Base-by-base conservation (phyloP, 2,888 invertebrate genomes). In the Torymus aiolomorphi region DNA sequence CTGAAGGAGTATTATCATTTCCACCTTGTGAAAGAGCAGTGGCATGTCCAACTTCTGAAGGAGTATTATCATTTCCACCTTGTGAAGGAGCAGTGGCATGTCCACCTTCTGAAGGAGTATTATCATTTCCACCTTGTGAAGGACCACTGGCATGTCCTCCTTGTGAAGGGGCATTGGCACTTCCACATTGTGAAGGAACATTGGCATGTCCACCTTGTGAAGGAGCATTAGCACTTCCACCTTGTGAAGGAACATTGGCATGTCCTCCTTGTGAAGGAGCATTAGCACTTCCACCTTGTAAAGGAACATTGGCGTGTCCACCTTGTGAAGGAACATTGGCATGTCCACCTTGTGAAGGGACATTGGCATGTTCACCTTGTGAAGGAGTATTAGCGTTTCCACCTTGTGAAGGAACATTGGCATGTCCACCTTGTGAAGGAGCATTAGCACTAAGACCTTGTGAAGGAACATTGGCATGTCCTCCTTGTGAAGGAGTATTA, bases 331-430 rank as follows among this genome's bases (percentile, higher is more conserved):
- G 42, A n/a, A 10, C 14, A 42, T 73, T 73, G 4, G 12, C 11
- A 31, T 62, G 4, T 16, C 14, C 14, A 18, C 16, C 18, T 73
- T 31, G 63, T n/a, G 11, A 42, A 18, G 13, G 18, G 42, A 12
- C 14, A 18, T 63, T 73, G 18, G 56, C 11, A 63, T 42, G n/a
- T 71, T 10, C 20, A 42, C 14, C n/a, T 49, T 70, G 24, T 18
- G 12, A 11, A 20, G 18, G n/a, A 59, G 51, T 51, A 20, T 49
- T 14, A 24, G 10, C 20, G 51, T 71, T n/a, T 49, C 16, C 16
- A 42, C 8, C 2, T 2, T 31, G 42, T 18, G 0, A 16, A 4
- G 3, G 3, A n/a, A 2, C 14, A 18, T 71, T n/a, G 20, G 54
- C 10, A 10, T 3, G 12, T 24, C 52, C 66, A 3, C 5, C 3